A percentile compares a stretch with the other conserved stretches of the same genome.
Evolutionary conservation across 1,140 invertebrate genomes (phyloP).

Genomic region (Drosophila tristis): DNA sequence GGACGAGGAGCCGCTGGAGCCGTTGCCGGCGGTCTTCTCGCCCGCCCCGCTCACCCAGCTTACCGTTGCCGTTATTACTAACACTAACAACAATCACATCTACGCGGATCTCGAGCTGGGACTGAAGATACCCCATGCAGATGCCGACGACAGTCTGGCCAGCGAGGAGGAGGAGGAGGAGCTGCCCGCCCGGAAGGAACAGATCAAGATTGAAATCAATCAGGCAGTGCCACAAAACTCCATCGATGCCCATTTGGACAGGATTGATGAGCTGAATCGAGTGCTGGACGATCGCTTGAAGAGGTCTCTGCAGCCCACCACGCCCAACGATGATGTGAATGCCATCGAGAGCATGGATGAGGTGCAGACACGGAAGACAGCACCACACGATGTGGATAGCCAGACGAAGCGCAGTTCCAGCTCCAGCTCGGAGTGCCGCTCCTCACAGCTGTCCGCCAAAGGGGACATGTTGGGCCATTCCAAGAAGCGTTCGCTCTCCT

Average conservation of each 20-base stretch:
- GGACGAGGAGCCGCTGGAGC: conserved; percentile 44
- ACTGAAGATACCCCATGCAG: not conserved
- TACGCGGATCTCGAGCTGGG: conserved; percentile 75
- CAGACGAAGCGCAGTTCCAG: conserved; percentile 70
- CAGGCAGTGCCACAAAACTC: conserved; percentile 59
- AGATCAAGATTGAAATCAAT: conserved; percentile 74
- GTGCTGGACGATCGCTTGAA: conserved; percentile 77
- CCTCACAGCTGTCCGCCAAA: conserved; percentile 47
- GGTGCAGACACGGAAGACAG: conserved; percentile 23
- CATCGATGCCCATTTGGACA: conserved; percentile 78
- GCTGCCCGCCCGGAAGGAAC: conserved; percentile 7
- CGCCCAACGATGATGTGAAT: conserved; percentile 55
- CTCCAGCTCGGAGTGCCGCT: conserved; percentile 72
- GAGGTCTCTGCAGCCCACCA: conserved; percentile 39
- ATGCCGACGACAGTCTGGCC: conserved; percentile 15
- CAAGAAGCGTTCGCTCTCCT: conserved; percentile 78
- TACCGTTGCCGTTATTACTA: conserved; percentile 59
- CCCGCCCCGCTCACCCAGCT: conserved; percentile 39
- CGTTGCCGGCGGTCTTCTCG: conserved; percentile 25
- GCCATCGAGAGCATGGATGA: conserved; percentile 67
- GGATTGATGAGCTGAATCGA: conserved; percentile 77
- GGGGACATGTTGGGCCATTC: conserved; percentile 24
- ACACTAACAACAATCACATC: conserved; percentile 79
- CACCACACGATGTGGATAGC: conserved; percentile 34
- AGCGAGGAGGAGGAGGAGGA: conserved; percentile 35